phyloP scores from a whole-genome alignment of 2,797 vertebrate genomes.

The Carduelis carduelis region DNA sequence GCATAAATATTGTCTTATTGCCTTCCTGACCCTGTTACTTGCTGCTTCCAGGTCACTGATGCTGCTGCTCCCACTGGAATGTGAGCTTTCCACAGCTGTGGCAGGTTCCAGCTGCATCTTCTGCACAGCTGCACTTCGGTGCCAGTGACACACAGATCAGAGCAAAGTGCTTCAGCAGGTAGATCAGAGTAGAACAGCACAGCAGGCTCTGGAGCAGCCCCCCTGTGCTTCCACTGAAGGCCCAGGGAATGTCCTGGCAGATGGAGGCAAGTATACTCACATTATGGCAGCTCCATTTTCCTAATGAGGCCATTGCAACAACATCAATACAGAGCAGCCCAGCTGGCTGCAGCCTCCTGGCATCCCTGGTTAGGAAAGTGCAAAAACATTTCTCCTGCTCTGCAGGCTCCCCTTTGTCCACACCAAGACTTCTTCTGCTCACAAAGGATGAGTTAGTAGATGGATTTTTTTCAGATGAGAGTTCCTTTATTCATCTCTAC shows the following conservation, averaged over 20 bases:
- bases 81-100: not conserved
- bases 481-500: not conserved
- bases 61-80: not conserved
- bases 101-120: not conserved
- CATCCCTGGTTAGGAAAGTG: not conserved
- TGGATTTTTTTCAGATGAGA: not conserved
- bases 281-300: constrained; percentile 10
- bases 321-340: not conserved
- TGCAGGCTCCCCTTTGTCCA: not conserved
- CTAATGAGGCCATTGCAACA: not conserved
- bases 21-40: not conserved
- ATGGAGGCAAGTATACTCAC: not conserved
- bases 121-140: not conserved
- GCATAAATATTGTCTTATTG: not conserved
- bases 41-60: not conserved
- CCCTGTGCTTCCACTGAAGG: not conserved
- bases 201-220: not conserved
- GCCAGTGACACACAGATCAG: not conserved
- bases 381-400: not conserved
- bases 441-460: not conserved
- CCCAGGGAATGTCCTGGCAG: not conserved
- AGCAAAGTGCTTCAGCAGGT: not conserved
- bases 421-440: not conserved
- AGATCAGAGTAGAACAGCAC: not conserved
- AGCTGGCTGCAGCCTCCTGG: not conserved